Evolutionary conservation across 2,797 vertebrate genomes (phyloP), one percentile per base, ranked within the genome.

Genomic region (Sebastes cheni): DNA sequence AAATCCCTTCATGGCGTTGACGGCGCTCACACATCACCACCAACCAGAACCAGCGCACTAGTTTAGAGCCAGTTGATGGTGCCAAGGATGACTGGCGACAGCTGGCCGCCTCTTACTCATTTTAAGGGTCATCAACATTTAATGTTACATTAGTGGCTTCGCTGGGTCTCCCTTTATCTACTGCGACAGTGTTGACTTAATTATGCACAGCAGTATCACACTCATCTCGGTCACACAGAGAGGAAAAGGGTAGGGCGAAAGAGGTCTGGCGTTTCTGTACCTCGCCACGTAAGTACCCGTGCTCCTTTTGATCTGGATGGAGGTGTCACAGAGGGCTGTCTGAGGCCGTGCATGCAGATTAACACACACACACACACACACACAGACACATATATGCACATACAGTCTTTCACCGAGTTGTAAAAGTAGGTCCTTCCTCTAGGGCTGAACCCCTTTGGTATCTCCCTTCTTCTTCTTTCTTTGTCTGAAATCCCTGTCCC

Each of bases 111-210:
- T 93, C 89, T 90, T 86, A 80, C 82, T 90, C 88, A 91, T 91
- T 93, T 93, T 91, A 93, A 92, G 92, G 91, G 91, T 93, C 92
- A 93, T 93, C 89, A 95, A 93, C 88, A 90, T 93, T 93, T 94
- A 94, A 94, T 94, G 88, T 88, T 88, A 92, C 84, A 92, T 94
- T 89, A 91, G 91, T 52, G 88, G 89, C 90, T 90, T 92, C 83
- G 54, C 84, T 82, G 88, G 85, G 73, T 86, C 85, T 88, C 89
- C 88, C 86, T 92, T 93, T 90, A 91, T 93, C 93, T 87, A 77
- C 91, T 91, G 90, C 75, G 86, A 89, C 92, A 86, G 77, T 92
- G 88, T 91, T 92, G 92, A 91, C 92, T 94, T 89, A 93, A 95
- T 92, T 94, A 92, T 93, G 85, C 89, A 87, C 81, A 77, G 83